These are phyloP conservation scores for Aegithalos caudatus DNA, from an alignment of 2,113 vertebrate species.

Conservation along the genomic window DNA sequence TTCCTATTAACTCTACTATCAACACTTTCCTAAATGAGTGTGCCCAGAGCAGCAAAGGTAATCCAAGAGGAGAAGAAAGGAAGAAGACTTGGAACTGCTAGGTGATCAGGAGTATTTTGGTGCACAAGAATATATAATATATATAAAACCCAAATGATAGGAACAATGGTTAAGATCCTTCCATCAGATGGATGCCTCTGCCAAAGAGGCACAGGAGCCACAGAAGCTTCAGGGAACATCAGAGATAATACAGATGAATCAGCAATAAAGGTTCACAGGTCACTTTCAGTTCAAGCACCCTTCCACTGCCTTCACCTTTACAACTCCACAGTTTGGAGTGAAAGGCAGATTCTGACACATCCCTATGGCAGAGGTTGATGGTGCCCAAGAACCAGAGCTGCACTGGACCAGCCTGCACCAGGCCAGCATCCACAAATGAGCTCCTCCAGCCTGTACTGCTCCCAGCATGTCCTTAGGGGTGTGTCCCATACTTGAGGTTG, in stretches of 20 bases:
- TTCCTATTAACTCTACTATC: background rate
- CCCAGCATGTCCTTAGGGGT: rapidly evolving
- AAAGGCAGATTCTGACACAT: background rate
- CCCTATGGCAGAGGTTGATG: rapidly evolving
- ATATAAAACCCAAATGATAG: background rate
- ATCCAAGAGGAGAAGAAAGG: background rate
- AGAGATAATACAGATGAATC: background rate
- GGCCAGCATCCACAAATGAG: background rate
- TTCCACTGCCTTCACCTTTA: background rate
- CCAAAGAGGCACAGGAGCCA: background rate
- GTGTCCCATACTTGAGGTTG: background rate
- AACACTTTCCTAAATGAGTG: background rate
- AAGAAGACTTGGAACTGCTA: background rate
- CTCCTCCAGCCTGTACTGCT: background rate
- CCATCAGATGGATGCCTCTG: background rate
- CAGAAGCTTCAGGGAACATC: background rate
- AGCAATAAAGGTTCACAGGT: conserved; percentile 1
- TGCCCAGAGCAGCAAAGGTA: background rate
- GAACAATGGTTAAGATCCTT: background rate
- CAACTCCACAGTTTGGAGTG: rapidly evolving
- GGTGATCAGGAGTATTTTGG: background rate
- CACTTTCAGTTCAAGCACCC: background rate
- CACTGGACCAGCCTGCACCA: background rate
- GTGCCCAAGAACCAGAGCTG: background rate
- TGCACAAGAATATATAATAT: background rate